phyloP scores from a whole-genome alignment of 2,888 invertebrate genomes.

The Neoascia interrupta region DNA sequence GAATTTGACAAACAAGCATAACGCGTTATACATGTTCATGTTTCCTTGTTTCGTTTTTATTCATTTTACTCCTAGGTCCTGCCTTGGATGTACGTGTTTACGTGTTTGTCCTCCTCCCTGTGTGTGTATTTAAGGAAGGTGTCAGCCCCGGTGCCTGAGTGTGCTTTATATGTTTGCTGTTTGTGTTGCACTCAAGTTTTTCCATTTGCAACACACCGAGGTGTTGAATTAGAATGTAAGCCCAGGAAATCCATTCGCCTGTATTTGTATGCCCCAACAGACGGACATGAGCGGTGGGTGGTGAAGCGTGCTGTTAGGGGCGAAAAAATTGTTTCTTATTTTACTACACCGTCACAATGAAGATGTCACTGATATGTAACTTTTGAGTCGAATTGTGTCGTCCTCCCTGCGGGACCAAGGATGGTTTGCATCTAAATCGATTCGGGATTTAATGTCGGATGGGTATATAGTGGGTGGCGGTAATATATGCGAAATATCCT shows the following conservation, averaged over 20 bases:
- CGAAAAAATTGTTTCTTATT: conserved; percentile 31
- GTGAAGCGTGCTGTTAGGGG: background rate
- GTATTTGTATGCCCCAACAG: conserved; percentile 5
- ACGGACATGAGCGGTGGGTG: background rate
- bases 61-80: background rate
- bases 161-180: conserved; percentile 33
- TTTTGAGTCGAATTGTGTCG: conserved; percentile 10
- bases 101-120: no score
- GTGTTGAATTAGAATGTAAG: conserved; percentile 60
- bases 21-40: background rate
- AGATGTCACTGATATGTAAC: conserved; percentile 52
- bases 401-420: background rate
- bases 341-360: conserved; percentile 31
- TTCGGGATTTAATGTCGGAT: conserved; percentile 43
- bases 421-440: conserved; percentile 43
- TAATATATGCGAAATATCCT: conserved; percentile 29
- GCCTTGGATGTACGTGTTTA: no score
- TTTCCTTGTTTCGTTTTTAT: background rate
- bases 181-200: conserved; percentile 59
- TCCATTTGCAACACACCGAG: conserved; percentile 58
- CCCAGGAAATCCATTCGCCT: conserved; percentile 26
- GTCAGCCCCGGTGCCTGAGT: background rate
- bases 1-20: conserved; percentile 50
- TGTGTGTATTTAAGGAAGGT: background rate
- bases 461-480: background rate